Base-by-base conservation (phyloP, 30 jellyfish, hydroid and myxozoan species). In the Calvadosia cruxmelitensis region DNA sequence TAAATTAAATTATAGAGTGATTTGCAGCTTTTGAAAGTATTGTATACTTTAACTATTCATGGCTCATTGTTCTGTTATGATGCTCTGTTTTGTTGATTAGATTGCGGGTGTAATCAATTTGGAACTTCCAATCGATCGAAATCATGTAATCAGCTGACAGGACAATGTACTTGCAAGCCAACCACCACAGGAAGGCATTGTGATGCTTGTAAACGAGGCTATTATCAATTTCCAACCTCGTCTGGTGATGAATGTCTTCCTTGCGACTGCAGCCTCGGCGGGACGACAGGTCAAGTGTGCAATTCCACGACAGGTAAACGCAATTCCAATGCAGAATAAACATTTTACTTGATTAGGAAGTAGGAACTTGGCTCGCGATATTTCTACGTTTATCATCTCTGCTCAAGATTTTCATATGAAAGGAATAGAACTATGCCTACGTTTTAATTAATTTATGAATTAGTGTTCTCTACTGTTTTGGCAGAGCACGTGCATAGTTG, bases 201-300 rank as follows among this genome's bases (percentile, higher is more conserved):
- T 35, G 35, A 33, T 33, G 1, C 29, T 3, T 84, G 95, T 35
- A 77, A 68, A 63, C 69, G 71, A 49, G 95, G 95, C 26, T 84
- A 13, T 74, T 78, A 71, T 52, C 63, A 49, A 52, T 84, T 84
- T 52, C 95, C 95, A 5, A 78, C 50, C 63, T 29, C 81, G 3
- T 52, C 86, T 1, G 61, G 35, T 29, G 84, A 80, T 0, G 80
- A 77, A 66, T 84, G 95, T 66, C 53, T 53, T 53, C 15, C 63
- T 27, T 84, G 95, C 33, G 28, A 33, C 3, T 84, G 95, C 68
- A 63, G 76, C 33, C 48, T 26, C 25, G 95, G 95, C 24, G 95
- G 95, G 3, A 76, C 95, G 12, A 49, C 50, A 33, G 69, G 63
- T 42, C 66, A 84, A 10, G 31, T 53, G 13, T 84, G 95, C 65